Evolutionary conservation across 2,797 vertebrate genomes (phyloP).

Genomic region (Squalus acanthias): DNA sequence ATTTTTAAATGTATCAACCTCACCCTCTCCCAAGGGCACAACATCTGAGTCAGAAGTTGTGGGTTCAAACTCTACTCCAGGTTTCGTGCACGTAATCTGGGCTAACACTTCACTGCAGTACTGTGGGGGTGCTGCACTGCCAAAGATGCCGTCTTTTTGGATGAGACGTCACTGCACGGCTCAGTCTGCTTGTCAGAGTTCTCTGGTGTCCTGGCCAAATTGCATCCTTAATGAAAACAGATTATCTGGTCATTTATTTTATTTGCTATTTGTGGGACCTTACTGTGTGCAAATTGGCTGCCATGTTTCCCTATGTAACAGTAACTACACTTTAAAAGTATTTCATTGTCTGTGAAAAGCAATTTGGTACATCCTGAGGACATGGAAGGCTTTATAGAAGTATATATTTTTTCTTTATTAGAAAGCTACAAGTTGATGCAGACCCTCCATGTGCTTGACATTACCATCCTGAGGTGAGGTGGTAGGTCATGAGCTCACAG

Average conservation of each 20-base stretch:
- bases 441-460: background rate
- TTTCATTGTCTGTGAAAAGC: background rate
- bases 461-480: background rate
- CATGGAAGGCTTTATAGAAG: background rate
- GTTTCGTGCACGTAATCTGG: background rate
- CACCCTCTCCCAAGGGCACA: background rate
- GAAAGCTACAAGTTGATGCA: background rate
- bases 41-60: background rate
- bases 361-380: background rate
- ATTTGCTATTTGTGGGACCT: background rate
- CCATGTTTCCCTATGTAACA: background rate
- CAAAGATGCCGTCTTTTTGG: background rate
- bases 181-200: background rate
- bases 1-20: too few species aligned
- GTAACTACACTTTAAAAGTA: background rate
- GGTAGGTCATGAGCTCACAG: too few species aligned
- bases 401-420: background rate
- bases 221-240: background rate
- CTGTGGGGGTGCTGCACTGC: background rate
- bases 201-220: background rate
- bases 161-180: background rate
- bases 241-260: background rate
- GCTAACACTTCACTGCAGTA: background rate
- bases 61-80: background rate
- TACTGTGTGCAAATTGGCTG: background rate